A percentile compares a stretch with the other conserved stretches of the same genome.
phyloP scores from a whole-genome alignment of 2,888 invertebrate species.

The Automeris io region DNA sequence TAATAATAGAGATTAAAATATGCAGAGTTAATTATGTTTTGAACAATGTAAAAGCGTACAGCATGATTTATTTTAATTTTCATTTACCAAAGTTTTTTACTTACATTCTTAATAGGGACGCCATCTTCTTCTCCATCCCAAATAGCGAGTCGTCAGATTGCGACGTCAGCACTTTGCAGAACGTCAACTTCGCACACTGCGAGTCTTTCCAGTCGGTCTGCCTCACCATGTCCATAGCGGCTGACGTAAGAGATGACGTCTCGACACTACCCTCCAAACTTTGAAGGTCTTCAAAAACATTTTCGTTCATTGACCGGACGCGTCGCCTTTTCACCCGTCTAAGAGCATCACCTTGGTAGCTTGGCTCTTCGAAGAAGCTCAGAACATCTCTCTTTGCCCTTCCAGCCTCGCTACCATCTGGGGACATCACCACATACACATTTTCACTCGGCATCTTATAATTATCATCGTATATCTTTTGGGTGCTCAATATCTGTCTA shows the following conservation, averaged over 20 bases:
- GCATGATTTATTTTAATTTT: neutral
- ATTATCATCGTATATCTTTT: constrained; percentile 66
- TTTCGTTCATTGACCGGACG: constrained; percentile 47
- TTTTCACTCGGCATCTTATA: constrained; percentile 75
- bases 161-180: constrained; percentile 84
- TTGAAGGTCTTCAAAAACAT: constrained; percentile 63
- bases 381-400: constrained; percentile 53
- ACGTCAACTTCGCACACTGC: constrained; percentile 85
- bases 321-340: constrained; percentile 44
- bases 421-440: constrained; percentile 71
- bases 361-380: constrained; percentile 37
- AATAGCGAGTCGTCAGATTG: constrained; percentile 82
- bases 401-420: constrained; percentile 42
- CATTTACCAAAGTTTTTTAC: constrained; percentile 40
- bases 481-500: constrained; percentile 56
- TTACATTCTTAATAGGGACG: constrained; percentile 83
- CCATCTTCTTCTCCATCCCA: constrained; percentile 89
- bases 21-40: too few species aligned
- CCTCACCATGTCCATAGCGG: constrained; percentile 64
- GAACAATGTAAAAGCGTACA: too few species aligned
- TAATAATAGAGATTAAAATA: too few species aligned
- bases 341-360: constrained; percentile 31
- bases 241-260: constrained; percentile 49
- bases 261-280: constrained; percentile 40
- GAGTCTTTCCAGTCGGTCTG: constrained; percentile 84